Conservation (phyloP, 2,888 invertebrate genomes). For the Callyntrura sp. region DNA sequence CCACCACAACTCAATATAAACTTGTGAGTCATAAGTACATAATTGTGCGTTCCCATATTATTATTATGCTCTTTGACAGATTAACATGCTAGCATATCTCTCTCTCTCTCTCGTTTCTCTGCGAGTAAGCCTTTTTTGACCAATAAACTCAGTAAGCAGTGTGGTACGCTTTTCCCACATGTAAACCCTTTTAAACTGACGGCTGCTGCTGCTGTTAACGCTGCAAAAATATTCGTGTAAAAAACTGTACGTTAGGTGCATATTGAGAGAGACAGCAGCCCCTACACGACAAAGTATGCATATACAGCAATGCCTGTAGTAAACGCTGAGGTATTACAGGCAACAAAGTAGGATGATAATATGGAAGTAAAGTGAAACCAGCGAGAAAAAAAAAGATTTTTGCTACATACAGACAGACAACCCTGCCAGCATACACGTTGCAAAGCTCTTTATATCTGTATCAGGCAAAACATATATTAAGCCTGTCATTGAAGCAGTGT, state of each 20-base stretch:
- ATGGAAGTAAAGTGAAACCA: slow-evolving; percentile 30
- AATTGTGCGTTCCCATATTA: background rate
- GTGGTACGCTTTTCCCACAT: slow-evolving; percentile 1
- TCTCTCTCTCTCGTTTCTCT: too few relatives aligned
- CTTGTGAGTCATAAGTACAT: slow-evolving; percentile 12
- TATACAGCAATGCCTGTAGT: too few relatives aligned
- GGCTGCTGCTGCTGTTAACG: slow-evolving; percentile 32
- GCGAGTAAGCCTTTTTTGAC: background rate
- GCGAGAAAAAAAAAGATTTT: slow-evolving; percentile 64
- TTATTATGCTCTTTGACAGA: slow-evolving; percentile 9
- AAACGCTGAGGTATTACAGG: background rate
- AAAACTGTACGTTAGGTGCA: too few relatives aligned
- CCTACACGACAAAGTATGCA: too few relatives aligned
- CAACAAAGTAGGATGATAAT: background rate
- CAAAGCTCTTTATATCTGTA: background rate
- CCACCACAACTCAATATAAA: background rate
- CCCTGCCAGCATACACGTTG: too few relatives aligned
- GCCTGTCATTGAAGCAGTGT: slow-evolving; percentile 36
- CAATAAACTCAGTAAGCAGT: too few relatives aligned
- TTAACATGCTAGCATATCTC: background rate
- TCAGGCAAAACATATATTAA: background rate
- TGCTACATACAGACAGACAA: too few relatives aligned
- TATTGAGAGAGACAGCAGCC: background rate
- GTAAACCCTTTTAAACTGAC: background rate
- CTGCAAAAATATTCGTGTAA: slow-evolving; percentile 18